Percentiles rank a stretch among this genome's conserved stretches.
phyloP scores from a whole-genome alignment of 2,888 invertebrate genomes.

The Harpalus rubripes region DNA sequence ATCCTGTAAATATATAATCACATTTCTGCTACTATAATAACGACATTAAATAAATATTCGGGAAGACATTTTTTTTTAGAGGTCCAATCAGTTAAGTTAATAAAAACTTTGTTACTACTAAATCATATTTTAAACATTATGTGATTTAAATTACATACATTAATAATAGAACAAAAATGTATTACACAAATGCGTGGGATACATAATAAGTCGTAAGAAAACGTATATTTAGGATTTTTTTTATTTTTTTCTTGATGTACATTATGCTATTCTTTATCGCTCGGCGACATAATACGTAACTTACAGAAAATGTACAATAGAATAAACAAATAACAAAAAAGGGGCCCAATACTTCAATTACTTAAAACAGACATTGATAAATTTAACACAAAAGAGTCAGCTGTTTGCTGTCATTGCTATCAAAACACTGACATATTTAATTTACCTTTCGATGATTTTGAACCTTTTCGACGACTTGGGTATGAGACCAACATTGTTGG shows the following conservation, averaged over 20 bases:
- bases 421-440: conserved; percentile 59
- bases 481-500: conserved; percentile 74
- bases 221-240: neutral
- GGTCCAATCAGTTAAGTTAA: too few species aligned
- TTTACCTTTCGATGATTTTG: conserved; percentile 70
- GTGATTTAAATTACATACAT: too few species aligned
- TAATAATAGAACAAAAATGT: too few species aligned
- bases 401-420: conserved; percentile 59
- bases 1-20: too few species aligned
- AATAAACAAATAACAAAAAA: neutral
- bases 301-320: neutral
- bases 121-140: too few species aligned
- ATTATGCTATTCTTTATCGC: conserved; percentile 3
- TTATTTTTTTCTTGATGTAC: neutral
- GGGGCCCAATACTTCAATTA: conserved; percentile 19
- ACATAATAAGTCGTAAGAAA: neutral
- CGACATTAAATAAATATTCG: too few species aligned
- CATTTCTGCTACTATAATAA: too few species aligned
- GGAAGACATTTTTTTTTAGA: too few species aligned
- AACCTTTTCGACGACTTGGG: conserved; percentile 70
- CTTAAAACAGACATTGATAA: conserved; percentile 18
- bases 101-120: too few species aligned
- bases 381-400: conserved; percentile 56
- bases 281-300: conserved; percentile 1
- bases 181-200: neutral